Conservation (phyloP, 2,888 invertebrate species). For the Pasiphila rectangulata region DNA sequence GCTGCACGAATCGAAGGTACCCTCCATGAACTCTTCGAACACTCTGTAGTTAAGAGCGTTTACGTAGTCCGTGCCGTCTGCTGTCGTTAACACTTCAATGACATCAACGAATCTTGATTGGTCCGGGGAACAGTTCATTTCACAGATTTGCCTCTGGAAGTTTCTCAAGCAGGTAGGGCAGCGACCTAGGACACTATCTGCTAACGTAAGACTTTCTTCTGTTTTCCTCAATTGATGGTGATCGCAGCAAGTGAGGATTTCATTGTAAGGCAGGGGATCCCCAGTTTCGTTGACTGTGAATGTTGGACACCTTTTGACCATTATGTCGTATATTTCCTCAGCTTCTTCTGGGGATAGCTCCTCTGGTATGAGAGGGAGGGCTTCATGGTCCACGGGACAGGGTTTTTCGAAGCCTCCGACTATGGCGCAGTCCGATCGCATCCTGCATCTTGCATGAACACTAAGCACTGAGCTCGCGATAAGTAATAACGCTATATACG, state of each 20-base stretch:
- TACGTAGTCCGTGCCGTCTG: constrained; percentile 57
- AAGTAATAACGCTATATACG: constrained; percentile 32
- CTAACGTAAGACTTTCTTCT: constrained; percentile 78
- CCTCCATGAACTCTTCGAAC: constrained; percentile 81
- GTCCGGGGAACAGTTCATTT: constrained; percentile 88
- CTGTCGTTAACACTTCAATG: constrained; percentile 32
- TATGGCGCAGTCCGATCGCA: constrained; percentile 53
- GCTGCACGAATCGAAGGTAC: constrained; percentile 88
- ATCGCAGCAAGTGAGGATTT: constrained; percentile 83
- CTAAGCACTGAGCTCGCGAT: constrained; percentile 45
- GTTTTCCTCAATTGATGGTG: constrained; percentile 74
- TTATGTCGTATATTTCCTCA: constrained; percentile 48
- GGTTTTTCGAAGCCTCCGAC: constrained; percentile 47
- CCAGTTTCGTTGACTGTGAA: constrained; percentile 67
- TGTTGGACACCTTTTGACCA: constrained; percentile 83
- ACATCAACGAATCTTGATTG: constrained; percentile 80
- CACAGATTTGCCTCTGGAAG: constrained; percentile 88
- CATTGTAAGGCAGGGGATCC: constrained; percentile 46
- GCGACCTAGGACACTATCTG: constrained; percentile 85
- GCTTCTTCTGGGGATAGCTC: constrained; percentile 56
- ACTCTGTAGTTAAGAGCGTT: constrained; percentile 75
- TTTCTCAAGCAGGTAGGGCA: constrained; percentile 92
- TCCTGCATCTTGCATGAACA: constrained; percentile 52
- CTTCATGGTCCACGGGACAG: constrained; percentile 47
- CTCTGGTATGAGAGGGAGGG: constrained; percentile 40